Base-by-base conservation (phyloP, 2,113 vertebrate genomes). In the Actenoides lindsayi region DNA sequence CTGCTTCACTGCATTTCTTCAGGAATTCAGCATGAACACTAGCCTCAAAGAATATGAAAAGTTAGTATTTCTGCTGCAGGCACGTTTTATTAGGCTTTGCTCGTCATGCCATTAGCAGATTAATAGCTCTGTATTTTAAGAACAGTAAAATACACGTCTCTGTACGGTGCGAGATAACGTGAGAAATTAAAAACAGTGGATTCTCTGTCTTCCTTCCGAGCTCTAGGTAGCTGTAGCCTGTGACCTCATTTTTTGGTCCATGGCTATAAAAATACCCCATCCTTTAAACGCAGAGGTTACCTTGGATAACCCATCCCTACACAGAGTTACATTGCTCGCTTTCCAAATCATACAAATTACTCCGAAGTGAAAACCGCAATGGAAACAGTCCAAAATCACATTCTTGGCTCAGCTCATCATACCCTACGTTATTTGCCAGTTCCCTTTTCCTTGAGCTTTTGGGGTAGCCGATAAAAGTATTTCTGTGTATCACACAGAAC, bases 321-420 rank as follows among this genome's bases (percentile, higher is more conserved):
- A 97, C 94, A 98, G 95, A 96, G 89, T 96, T 97, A 96, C 93
- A 97, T 97, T 96, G 95, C 96, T 95, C 79, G 93, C 94, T 98
- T 98, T 98, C 97, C 97, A 98, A 98, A 97, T 97, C 95, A 98
- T 92, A 98, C 97, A 98, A 97, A 98, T 98, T 97, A 97, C 96
- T 97, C 95, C 97, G 89, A 97, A 97, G 97, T 96, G 91, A 97
- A 98, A 98, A 97, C 97, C 94, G 48, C 97, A 97, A 62, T 98
- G 97, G 98, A 98, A 97, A 67, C 19, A 56, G 85, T 98, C 98
- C 98, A 98, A 96, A 96, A 95, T 97, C 91, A 80, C 97, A 98
- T 98, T 98, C 96, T 98, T 98, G 97, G 96, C 97, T 96, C 87
- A 89, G 84, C 89, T 92, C 86, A 97, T 97, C 97, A 70, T 97